Evolutionary conservation across 2,113 vertebrate genomes (phyloP), one percentile per base, ranked within the genome.

Genomic region (Ariopsis seemanni): DNA sequence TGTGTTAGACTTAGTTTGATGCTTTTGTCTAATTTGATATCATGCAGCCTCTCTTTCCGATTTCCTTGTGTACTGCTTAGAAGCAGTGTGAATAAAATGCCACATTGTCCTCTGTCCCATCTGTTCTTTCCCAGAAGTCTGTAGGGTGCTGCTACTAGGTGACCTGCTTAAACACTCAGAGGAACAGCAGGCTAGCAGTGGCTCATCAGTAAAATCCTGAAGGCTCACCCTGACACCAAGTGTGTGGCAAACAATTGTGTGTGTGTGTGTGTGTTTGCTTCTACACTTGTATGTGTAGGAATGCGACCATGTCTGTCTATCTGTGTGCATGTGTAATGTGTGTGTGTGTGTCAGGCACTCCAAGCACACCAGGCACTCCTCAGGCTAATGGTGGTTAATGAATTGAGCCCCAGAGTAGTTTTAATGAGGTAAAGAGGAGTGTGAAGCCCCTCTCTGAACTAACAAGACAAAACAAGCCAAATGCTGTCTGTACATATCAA

Each of bases 321-420:
- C 80, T 74, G 50, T 58, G 86, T 55, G 67, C 42, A 42, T 42
- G 42, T 42, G 42, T 42, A 42, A 42, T 57, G 77, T 34, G 53
- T 72, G 58, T 82, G 50, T 84, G 85, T 84, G 80, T 88, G 74
- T 18, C 55, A 60, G 27, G 55, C 55, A 60, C 25, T 82, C 18
- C 25, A 7, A 52, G 58, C 27, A 50, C 87, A 88, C 63, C 80
- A 89, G 65, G 11, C 20, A 20, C 84, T 84, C 75, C 88, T 91
- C 88, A 82, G 84, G 80, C 84, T 89, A 91, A 91, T 89, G 81
- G 82, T 75, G 2, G 42, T 82, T 91, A 91, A 91, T 85, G 87
- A 89, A 75, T 71, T 11, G 79, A 82, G 85, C 34, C 80, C 69
- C 78, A 18, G 85, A 83, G 88, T 55, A 25, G 17, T 74, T 87